Base-by-base conservation (phyloP, 2,888 invertebrate genomes). In the Monopis laevigella region DNA sequence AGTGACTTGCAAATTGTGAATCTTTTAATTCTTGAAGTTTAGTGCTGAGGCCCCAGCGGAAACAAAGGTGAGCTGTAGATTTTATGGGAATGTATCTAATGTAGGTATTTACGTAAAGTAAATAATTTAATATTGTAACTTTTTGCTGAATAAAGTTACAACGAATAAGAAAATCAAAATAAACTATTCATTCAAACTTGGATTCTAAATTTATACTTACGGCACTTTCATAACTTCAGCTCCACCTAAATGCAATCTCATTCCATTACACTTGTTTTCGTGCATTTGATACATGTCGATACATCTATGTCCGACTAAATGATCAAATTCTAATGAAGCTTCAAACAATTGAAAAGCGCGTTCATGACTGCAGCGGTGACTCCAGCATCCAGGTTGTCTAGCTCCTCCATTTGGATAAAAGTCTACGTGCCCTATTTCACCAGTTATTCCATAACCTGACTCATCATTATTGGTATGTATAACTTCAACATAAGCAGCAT, bases 361-460 rank as follows among this genome's bases (percentile, higher is more conserved):
- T 7, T 47, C 29, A 16, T 45, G 47, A 30, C 44, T 41, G 30
- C 47, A 47, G n/a, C 32, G 34, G 35, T 45, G 43, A 28, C 32
- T 42, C 5, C 21, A 18, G 34, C 46, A 46, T 5, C 46, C 46
- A 1, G 46, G 39, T 27, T 46, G 46, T 14, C 26, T 41, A 13
- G 32, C 41, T 32, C 80, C 80, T 38, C 59, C 55, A 12, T 45
- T 47, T 19, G 41, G 43, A 24, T 34, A 46, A 14, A 45, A 40
- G 14, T 46, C 46, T 11, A 39, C 43, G n/a, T 32, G 32, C 14
- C 16, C 32, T 17, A 32, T 17, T 16, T 4, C 17, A 7, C 8
- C 14, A 32, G 10, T n/a, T 3, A 32, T 32, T 17, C 32, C 32
- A 10, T 16, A 3, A n/a, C 2, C 10, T 32, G 14, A 14, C 7